Base-by-base conservation (phyloP, 2,113 vertebrate species). In the Pelmatolapia mariae region DNA sequence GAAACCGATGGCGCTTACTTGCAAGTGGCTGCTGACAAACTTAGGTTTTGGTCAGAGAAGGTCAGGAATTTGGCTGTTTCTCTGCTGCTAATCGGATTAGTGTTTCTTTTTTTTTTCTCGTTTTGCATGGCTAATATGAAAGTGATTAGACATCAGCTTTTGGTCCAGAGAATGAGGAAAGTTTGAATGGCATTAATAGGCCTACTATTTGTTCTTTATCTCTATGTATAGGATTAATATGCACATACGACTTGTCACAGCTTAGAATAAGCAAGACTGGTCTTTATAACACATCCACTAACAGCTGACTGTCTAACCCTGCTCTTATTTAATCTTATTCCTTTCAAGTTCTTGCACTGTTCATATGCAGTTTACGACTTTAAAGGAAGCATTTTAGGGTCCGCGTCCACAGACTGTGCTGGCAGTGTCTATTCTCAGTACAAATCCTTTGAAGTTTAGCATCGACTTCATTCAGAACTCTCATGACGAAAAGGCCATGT, bases 61-160 rank as follows among this genome's bases (percentile, higher is more conserved):
- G 91, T 92, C 88, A 89, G 88, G 92, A 92, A 94, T 95, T 91
- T 91, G 91, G 84, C 90, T 88, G 57, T 94, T 94, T 92, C 76
- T 89, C 59, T 31, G 47, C 76, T 76, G 59, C 57, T 94, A 93
- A 93, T 93, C 80, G 36, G 85, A 93, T 93, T 93, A 92, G 79
- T 68, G 33, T 85, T 79, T 68, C 36, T 80, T 86, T 86, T 82
- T 13, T 16, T 2, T 31, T 3, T 43, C 61, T 19, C 73, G 47
- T 84, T 89, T 81, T 50, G 71, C 45, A 86, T 76, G 79, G 83
- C 85, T 93, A 93, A 93, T 91, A 87, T 87, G 87, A 93, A 90
- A 89, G 81, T 91, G 78, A 93, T 94, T 93, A 90, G 80, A 89
- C 79, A 53, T 63, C 81, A 86, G 63, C 7, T 54, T 87, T 87